Base-by-base conservation (phyloP, 2,113 vertebrate species). In the Rhinolophus sinicus region DNA sequence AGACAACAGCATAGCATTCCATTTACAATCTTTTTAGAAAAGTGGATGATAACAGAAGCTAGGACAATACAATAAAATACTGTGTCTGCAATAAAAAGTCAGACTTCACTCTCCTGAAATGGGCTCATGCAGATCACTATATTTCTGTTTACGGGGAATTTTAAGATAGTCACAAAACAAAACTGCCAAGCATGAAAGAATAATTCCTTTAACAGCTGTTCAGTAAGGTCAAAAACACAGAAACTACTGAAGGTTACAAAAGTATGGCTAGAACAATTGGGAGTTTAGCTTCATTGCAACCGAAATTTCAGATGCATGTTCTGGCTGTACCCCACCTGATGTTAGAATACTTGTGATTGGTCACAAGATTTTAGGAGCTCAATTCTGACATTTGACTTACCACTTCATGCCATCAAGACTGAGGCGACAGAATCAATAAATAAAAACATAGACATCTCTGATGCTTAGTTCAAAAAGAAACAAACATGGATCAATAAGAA, bases 61-160 rank as follows among this genome's bases (percentile, higher is more conserved):
- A 97, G 97, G 97, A 97, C 97, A 97, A 98, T 98, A 96, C 95
- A 97, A 97, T 97, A 98, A 97, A 98, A 97, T 96, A 95, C 91
- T 83, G 93, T 97, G 93, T 65, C 94, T 96, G 97, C 96, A 98
- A 97, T 98, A 98, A 98, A 98, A 98, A 96, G 77, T 98, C 96
- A 98, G 95, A 97, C 98, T 97, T 98, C 97, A 92, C 97, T 97
- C 97, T 97, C 50, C 95, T 80, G 96, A 97, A 98, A 98, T 93
- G 96, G 97, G 97, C 88, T 97, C 96, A 97, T 98, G 96, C 97
- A 97, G 97, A 98, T 98, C 97, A 97, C 94, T 97, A 69, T 93
- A 95, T 96, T 95, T 97, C 97, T 98, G 97, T 98, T 97, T 97
- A 97, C 96, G 78, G 96, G 96, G 65, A 94, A 97, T 97, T 98